Evolutionary conservation across 2,888 invertebrate species (phyloP).

Genomic region (Drosophila ezoana): DNA sequence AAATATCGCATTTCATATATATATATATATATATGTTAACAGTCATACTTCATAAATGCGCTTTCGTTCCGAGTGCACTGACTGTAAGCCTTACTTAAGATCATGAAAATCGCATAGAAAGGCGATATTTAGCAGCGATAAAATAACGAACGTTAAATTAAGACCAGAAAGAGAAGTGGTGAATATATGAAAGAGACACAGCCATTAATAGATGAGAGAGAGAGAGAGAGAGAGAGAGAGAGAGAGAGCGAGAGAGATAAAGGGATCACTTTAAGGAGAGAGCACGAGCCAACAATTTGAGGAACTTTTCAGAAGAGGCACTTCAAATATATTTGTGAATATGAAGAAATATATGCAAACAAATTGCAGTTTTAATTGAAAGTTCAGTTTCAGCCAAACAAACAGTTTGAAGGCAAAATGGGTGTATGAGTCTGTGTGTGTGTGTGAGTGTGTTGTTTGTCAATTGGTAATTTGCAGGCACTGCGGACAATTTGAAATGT

Average conservation of each 20-base stretch:
- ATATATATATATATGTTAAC: constrained; percentile 5
- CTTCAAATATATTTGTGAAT: neutral
- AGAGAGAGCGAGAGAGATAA: no score
- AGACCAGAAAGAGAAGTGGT: no score
- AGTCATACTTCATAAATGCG: neutral
- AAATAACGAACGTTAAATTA: no score
- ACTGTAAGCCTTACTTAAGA: neutral
- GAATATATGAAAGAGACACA: no score
- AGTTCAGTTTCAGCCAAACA: constrained; percentile 1
- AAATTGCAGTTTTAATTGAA: constrained; percentile 33
- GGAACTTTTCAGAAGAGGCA: no score
- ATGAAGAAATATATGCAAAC: no score
- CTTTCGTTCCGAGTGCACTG: neutral
- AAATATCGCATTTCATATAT: constrained; percentile 16
- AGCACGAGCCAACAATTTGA: no score
- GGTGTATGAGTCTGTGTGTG: constrained; percentile 1
- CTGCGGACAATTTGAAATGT: constrained; percentile 35
- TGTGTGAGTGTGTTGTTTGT: constrained; percentile 19
- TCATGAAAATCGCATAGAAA: neutral
- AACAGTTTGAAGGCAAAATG: constrained; percentile 12
- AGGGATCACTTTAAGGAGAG: no score
- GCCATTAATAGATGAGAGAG: no score
- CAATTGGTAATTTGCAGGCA: constrained; percentile 36
- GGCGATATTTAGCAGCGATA: neutral
- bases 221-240: no score